A percentile compares a stretch with the other conserved stretches of the same genome.
Conservation (phyloP, 2,797 vertebrate genomes). For the Hoplostethus mediterraneus region DNA sequence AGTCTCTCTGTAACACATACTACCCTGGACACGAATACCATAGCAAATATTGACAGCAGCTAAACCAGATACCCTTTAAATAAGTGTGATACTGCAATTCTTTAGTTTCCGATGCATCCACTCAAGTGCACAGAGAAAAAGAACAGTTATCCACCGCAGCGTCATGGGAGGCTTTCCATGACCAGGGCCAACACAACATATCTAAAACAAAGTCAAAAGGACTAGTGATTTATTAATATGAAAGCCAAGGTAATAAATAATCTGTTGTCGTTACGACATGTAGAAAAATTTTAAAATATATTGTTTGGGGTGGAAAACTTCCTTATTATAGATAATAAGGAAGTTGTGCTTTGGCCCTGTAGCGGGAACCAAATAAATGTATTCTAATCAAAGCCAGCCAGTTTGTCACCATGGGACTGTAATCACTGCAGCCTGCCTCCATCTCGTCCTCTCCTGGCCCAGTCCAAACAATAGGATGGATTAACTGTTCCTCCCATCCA, state of each 20-base stretch:
- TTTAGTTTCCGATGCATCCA: not conserved
- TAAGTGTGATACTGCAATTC: not conserved
- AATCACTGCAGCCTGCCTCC: slow-evolving; percentile 61
- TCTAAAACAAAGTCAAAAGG: not conserved
- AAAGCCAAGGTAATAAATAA: not conserved
- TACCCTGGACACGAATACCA: not conserved
- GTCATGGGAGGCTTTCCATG: not conserved
- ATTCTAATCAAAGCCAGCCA: slow-evolving; percentile 38
- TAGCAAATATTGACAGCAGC: not conserved
- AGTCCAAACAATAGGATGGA: slow-evolving; percentile 72
- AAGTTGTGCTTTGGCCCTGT: slow-evolving; percentile 22
- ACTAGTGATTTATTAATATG: not conserved
- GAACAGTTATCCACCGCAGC: not conserved
- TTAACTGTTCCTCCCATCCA: slow-evolving; percentile 71
- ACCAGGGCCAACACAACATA: not conserved
- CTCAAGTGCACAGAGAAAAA: not conserved
- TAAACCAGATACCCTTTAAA: not conserved
- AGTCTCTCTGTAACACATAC: not conserved
- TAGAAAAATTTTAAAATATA: not conserved
- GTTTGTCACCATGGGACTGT: slow-evolving; percentile 67
- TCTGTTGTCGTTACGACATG: not conserved
- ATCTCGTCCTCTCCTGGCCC: slow-evolving; percentile 46
- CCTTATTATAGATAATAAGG: slow-evolving; percentile 25
- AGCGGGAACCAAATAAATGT: slow-evolving; percentile 41
- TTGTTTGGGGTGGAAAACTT: slow-evolving; percentile 14